Evolutionary conservation across 2,888 invertebrate genomes (phyloP).

Genomic region (Diarsia dahlii): DNA sequence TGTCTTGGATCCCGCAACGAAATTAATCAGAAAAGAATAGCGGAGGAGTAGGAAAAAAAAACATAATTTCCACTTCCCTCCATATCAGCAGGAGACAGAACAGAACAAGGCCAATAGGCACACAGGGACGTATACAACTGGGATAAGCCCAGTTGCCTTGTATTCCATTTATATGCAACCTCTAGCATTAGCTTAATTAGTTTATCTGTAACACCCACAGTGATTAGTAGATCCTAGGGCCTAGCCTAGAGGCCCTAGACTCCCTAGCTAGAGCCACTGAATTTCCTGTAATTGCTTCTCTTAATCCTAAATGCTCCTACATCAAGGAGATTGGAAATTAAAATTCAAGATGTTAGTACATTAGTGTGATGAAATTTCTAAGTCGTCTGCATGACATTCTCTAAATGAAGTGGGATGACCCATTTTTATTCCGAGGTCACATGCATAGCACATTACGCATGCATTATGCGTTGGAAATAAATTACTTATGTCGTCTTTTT

Average conservation of each 20-base stretch:
- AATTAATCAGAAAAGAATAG: too few species aligned
- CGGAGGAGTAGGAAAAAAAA: too few species aligned
- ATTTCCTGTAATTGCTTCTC: constrained; percentile 4
- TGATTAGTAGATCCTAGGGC: neutral
- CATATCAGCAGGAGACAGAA: too few species aligned
- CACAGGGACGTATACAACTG: too few species aligned
- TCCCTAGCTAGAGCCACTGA: neutral
- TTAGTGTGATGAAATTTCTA: constrained; percentile 35
- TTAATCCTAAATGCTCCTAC: constrained; percentile 11
- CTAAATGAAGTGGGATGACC: constrained; percentile 49
- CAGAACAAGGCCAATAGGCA: too few species aligned
- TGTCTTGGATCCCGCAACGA: too few species aligned
- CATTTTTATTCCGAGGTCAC: constrained; percentile 47
- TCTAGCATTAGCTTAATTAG: neutral
- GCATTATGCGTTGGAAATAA: constrained; percentile 55
- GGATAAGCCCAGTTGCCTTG: too few species aligned
- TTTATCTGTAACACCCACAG: neutral
- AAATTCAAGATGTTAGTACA: constrained; percentile 27
- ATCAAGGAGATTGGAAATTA: constrained; percentile 4
- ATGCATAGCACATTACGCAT: constrained; percentile 48
- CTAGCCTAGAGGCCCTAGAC: neutral
- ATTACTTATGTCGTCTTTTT: constrained; percentile 36
- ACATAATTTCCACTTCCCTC: too few species aligned
- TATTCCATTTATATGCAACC: neutral
- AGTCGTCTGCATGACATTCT: constrained; percentile 30